phyloP scores from a whole-genome alignment of 2,113 vertebrate species.

The Silurus meridionalis region DNA sequence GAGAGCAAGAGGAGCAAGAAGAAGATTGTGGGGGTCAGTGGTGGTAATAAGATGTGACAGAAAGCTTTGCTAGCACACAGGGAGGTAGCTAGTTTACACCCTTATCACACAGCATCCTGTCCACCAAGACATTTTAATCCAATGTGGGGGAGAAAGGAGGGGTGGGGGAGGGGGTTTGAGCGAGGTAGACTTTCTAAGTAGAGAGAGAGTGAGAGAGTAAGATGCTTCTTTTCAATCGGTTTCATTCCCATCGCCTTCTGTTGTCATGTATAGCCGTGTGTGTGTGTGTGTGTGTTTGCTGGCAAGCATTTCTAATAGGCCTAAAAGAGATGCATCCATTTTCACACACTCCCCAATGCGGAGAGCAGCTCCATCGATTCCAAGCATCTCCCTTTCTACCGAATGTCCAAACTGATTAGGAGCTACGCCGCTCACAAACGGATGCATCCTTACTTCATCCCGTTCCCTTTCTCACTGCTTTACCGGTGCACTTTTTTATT shows the following conservation, averaged over 20 bases:
- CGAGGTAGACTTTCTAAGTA: not conserved
- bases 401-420: slow-evolving; percentile 68
- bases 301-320: slow-evolving; percentile 64
- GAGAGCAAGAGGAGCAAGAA: not conserved
- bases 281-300: slow-evolving; percentile 8
- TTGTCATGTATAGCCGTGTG: slow-evolving; percentile 26
- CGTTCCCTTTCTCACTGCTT: not conserved
- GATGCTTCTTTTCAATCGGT: slow-evolving; percentile 54
- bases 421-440: slow-evolving; percentile 42
- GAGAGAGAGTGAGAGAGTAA: not conserved
- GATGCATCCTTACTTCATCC: slow-evolving; percentile 43
- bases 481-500: not conserved
- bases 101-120: slow-evolving; percentile 67
- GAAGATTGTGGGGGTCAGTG: slow-evolving; percentile 53
- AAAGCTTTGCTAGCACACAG: slow-evolving; percentile 66
- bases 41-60: slow-evolving; percentile 70
- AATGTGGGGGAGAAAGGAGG: slow-evolving; percentile 51
- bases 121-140: slow-evolving; percentile 69
- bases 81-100: slow-evolving; percentile 69
- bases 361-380: slow-evolving; percentile 68
- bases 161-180: not conserved
- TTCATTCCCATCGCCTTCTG: slow-evolving; percentile 47
- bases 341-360: slow-evolving; percentile 56
- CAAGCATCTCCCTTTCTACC: slow-evolving; percentile 69
- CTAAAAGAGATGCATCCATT: slow-evolving; percentile 66